Percentiles rank a stretch among this genome's conserved stretches.
phyloP scores from a whole-genome alignment of 2,797 vertebrate genomes.

The Acipenser oxyrinchus region DNA sequence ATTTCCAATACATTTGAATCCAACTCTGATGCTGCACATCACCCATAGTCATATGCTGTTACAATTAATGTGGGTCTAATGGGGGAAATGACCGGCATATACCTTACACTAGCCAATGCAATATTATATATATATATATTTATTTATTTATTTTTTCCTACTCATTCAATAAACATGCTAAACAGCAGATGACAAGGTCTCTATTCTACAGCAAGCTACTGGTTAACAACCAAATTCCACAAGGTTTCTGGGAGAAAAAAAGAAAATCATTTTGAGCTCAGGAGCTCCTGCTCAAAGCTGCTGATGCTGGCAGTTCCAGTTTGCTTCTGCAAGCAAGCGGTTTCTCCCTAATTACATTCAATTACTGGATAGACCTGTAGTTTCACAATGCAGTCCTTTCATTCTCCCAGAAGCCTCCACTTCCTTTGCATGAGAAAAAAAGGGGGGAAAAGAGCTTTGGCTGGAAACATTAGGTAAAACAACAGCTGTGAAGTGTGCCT shows the following conservation, averaged over 20 bases:
- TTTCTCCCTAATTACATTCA: constrained; percentile 45
- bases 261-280: constrained; percentile 25
- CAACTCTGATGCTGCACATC: no score
- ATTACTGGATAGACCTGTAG: constrained; percentile 37
- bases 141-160: no score
- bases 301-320: constrained; percentile 35
- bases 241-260: constrained; percentile 8
- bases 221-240: constrained; percentile 25
- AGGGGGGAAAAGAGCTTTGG: neutral
- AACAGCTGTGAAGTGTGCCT: no score
- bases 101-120: no score
- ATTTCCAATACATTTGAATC: no score
- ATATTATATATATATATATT: no score
- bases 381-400: constrained; percentile 34
- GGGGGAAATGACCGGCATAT: no score
- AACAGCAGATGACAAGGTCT: no score
- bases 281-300: constrained; percentile 33
- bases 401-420: constrained; percentile 31
- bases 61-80: no score
- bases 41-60: no score
- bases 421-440: constrained; percentile 9
- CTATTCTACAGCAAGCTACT: constrained; percentile 16
- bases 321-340: constrained; percentile 38
- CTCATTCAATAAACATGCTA: no score
- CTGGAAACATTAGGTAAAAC: neutral